Evolutionary conservation across 2,113 vertebrate species (phyloP).

Genomic region (Ardeotis arabs): DNA sequence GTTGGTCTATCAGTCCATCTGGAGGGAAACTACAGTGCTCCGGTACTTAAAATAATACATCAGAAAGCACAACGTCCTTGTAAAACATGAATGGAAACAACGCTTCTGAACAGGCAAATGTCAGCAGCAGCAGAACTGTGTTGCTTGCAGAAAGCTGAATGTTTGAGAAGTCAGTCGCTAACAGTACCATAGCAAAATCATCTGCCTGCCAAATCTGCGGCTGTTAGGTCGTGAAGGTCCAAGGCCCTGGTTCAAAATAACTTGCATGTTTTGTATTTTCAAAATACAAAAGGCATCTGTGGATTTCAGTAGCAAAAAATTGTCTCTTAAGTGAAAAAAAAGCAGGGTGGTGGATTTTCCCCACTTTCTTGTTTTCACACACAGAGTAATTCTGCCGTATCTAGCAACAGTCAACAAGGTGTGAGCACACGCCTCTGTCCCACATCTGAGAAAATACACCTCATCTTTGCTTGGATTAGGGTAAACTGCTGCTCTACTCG

Average conservation of each 20-base stretch:
- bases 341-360: neutral
- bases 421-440: neutral
- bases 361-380: neutral
- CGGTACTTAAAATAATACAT: neutral
- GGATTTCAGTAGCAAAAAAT: neutral
- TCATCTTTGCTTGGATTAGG: neutral
- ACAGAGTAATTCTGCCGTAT: neutral
- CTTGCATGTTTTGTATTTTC: neutral
- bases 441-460: neutral
- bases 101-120: fast-evolving
- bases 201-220: neutral
- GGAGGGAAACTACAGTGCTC: neutral
- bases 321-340: neutral
- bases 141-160: neutral
- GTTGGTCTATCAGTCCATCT: neutral
- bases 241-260: neutral
- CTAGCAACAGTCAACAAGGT: neutral
- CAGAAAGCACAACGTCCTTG: neutral
- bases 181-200: neutral
- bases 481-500: neutral
- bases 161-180: neutral
- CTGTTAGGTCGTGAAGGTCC: neutral
- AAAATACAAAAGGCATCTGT: neutral
- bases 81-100: neutral
- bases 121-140: neutral